Conservation (phyloP, 2,888 invertebrate species). For the Agrotis clavis region DNA sequence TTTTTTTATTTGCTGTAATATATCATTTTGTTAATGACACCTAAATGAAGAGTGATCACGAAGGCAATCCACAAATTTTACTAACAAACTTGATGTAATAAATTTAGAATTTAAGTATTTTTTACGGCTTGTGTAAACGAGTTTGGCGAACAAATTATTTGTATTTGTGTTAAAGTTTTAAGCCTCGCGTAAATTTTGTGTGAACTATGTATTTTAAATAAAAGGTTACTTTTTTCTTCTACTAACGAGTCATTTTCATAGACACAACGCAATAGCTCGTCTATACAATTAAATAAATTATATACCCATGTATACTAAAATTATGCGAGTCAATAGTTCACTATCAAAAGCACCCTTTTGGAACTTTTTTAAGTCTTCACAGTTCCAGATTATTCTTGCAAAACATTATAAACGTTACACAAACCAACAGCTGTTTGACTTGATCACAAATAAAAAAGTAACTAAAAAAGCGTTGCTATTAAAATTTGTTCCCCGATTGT, state of each 20-base stretch:
- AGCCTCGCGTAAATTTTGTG: slow-evolving; percentile 25
- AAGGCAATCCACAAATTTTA: slow-evolving; percentile 72
- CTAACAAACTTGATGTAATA: slow-evolving; percentile 67
- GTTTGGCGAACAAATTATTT: slow-evolving; percentile 41
- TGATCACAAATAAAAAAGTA: slow-evolving; percentile 76
- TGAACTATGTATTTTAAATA: background rate
- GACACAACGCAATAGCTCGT: background rate
- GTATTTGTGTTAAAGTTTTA: slow-evolving; percentile 47
- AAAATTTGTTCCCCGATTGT: slow-evolving; percentile 82
- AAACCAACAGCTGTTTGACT: slow-evolving; percentile 77
- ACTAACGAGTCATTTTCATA: background rate
- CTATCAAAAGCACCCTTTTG: too few relatives aligned
- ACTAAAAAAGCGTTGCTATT: slow-evolving; percentile 65
- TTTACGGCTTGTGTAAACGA: slow-evolving; percentile 57
- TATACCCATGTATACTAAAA: too few relatives aligned
- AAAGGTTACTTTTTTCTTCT: background rate
- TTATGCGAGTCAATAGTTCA: too few relatives aligned
- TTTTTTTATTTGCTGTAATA: slow-evolving; percentile 86
- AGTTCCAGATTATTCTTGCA: background rate
- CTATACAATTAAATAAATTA: background rate
- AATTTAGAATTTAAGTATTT: slow-evolving; percentile 62
- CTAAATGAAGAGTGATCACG: slow-evolving; percentile 87
- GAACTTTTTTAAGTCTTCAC: too few relatives aligned
- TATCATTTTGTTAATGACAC: slow-evolving; percentile 90
- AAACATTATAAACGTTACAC: background rate